phyloP scores from a whole-genome alignment of 92 coral and sea anemone species.

The Epizoanthus fatuus region DNA sequence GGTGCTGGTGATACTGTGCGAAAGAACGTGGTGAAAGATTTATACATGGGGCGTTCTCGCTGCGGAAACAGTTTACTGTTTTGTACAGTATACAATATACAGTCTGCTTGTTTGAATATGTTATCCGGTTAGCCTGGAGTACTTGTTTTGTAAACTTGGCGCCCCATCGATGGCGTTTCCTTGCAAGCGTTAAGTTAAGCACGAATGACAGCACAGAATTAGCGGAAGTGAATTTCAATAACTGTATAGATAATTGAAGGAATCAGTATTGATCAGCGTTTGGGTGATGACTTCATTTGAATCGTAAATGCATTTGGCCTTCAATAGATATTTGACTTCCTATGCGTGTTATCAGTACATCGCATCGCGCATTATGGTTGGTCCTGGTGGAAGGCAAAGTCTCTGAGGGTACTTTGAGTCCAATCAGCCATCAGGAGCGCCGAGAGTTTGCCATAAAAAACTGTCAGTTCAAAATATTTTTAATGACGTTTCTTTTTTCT shows the following conservation, averaged over 20 bases:
- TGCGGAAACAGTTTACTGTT: too few relatives aligned
- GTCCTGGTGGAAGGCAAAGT: neutral
- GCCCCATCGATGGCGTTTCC: neutral
- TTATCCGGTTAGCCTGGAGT: too few relatives aligned
- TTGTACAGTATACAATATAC: too few relatives aligned
- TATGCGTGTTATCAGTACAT: neutral
- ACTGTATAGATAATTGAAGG: conserved; percentile 25
- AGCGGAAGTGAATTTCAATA: conserved; percentile 11
- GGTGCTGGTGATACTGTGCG: too few relatives aligned
- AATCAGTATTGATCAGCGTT: neutral
- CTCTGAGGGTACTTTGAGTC: neutral
- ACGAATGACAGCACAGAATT: neutral
- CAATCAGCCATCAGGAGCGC: too few relatives aligned
- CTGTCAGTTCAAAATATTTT: neutral
- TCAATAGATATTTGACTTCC: conserved; percentile 16
- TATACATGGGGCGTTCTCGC: too few relatives aligned
- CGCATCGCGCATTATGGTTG: neutral
- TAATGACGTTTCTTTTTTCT: too few relatives aligned
- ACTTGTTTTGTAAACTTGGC: neutral
- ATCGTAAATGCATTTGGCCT: neutral
- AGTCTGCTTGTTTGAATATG: too few relatives aligned
- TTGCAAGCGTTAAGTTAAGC: too few relatives aligned
- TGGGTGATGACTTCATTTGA: neutral
- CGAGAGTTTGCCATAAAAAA: neutral
- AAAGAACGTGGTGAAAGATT: too few relatives aligned